Base-by-base conservation (phyloP, 2,888 invertebrate species). In the Octodonta nipae region DNA sequence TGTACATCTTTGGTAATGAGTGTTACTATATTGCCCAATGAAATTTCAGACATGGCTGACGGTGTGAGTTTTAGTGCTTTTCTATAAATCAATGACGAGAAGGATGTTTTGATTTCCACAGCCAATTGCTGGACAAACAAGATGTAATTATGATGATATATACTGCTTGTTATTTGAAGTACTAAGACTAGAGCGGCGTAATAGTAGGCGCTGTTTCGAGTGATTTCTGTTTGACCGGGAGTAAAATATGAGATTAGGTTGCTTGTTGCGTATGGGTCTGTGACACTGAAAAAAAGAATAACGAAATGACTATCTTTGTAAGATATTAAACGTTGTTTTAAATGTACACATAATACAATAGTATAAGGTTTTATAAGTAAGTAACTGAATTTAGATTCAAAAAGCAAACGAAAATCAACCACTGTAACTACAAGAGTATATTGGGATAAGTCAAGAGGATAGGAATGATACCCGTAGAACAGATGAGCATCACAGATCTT, bases 1-100 rank as follows among this genome's bases (percentile, higher is more conserved):
- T 80, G 79, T 41, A 92, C 85, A 59, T 96, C 95, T 56, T 92
- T 95, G 1, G 91, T 86, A 33, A 95, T 67, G 10, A 93, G 69
- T 51, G 92, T 92, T 17, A 92, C 85, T 38, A 75, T 68, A 52
- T 75, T 75, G 2, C 77, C 76, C 30, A 68, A 63, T 4, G 82
- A 80, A 4, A 81, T 79, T 48, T 78, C 70, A 3, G 75, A 72
- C 40, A 86, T 51, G 1, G 85, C 77, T 0, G 70, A 36, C 2
- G 50, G 42, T n/a, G 45, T 52, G 11, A 60, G 32, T 32, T 45
- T 54, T 24, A 60, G 40, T 1, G 55, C 45, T 42, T 89, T 89
- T 53, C 85, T 39, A 26, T 48, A 49, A 7, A 49, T 36, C n/a
- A 45, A 28, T 2, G 47, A 45, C 28, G 45, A 44, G 15, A 82